Conservation (phyloP, 2,888 invertebrate genomes). For the Gymnoscelis rufifasciata region DNA sequence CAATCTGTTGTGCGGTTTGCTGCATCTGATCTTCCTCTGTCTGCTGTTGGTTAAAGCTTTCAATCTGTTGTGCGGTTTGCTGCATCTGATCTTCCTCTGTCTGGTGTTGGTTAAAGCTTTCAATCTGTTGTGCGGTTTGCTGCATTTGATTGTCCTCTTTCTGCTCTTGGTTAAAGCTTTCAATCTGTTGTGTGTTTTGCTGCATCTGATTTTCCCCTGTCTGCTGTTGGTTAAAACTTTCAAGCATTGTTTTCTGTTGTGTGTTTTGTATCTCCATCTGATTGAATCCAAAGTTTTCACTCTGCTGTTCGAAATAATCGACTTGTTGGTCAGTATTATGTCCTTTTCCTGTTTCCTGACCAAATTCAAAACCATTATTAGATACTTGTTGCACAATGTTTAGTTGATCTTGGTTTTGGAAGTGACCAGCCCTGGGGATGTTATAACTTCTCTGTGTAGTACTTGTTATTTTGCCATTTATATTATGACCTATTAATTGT, state of each 20-base stretch:
- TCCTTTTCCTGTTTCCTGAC: conserved; percentile 21
- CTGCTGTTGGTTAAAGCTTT: no score
- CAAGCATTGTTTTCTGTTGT: neutral
- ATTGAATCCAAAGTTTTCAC: conserved; percentile 24
- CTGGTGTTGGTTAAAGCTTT: conserved; percentile 1
- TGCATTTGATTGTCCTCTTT: neutral
- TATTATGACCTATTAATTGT: no score
- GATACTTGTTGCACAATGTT: conserved; percentile 19
- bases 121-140: conserved; percentile 22
- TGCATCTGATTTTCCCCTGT: neutral
- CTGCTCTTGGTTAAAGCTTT: neutral
- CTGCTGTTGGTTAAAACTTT: conserved; percentile 13
- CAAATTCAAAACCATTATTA: conserved; percentile 11
- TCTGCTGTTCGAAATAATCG: conserved; percentile 25
- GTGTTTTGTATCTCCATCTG: conserved; percentile 16
- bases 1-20: no score
- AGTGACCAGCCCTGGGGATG: neutral
- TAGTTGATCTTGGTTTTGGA: conserved; percentile 8
- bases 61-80: conserved; percentile 22
- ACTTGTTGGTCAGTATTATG: conserved; percentile 27
- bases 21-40: no score
- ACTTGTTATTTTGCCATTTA: conserved; percentile 3
- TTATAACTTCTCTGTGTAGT: conserved; percentile 14
- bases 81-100: neutral
- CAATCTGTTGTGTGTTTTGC: neutral